These are phyloP conservation scores for Plebejus melissa DNA, from an alignment of 2,888 invertebrate genomes.

Conservation along the genomic window DNA sequence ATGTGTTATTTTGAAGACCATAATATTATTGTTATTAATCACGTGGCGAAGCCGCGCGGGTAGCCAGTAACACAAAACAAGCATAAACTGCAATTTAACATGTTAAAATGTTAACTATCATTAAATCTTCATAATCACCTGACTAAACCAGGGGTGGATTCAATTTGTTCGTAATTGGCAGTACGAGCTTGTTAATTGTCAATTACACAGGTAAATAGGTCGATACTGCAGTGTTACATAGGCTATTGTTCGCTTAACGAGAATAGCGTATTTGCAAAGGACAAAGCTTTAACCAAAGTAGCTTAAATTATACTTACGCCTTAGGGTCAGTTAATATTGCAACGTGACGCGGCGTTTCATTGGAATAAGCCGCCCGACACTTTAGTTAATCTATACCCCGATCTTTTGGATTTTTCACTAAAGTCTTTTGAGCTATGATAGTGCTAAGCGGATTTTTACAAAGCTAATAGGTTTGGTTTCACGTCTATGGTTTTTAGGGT, in stretches of 20 bases:
- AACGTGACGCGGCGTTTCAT: background rate
- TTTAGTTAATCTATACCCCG: too few relatives aligned
- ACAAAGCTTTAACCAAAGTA: background rate
- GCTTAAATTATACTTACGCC: background rate
- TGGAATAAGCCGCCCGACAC: background rate
- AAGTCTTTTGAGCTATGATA: too few relatives aligned
- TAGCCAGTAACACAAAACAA: background rate
- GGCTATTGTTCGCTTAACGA: background rate
- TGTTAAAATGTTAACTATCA: conserved; percentile 11
- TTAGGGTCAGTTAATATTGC: background rate
- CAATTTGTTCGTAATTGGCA: conserved; percentile 20
- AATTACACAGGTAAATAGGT: conserved; percentile 21
- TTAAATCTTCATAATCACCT: conserved; percentile 12
- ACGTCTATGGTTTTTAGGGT: too few relatives aligned
- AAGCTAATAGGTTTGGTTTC: too few relatives aligned
- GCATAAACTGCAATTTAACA: background rate
- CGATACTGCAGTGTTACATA: conserved; percentile 21
- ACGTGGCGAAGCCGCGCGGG: background rate
- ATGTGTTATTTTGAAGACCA: too few relatives aligned
- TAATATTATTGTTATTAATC: too few relatives aligned
- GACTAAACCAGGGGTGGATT: conserved; percentile 6
- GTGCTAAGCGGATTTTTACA: too few relatives aligned
- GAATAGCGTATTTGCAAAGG: background rate
- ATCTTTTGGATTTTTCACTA: too few relatives aligned
- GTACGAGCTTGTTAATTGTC: conserved; percentile 20